Evolutionary conservation across 2,113 vertebrate genomes (phyloP), one percentile per base, ranked within the genome.

Genomic region (Anoura caudifer): DNA sequence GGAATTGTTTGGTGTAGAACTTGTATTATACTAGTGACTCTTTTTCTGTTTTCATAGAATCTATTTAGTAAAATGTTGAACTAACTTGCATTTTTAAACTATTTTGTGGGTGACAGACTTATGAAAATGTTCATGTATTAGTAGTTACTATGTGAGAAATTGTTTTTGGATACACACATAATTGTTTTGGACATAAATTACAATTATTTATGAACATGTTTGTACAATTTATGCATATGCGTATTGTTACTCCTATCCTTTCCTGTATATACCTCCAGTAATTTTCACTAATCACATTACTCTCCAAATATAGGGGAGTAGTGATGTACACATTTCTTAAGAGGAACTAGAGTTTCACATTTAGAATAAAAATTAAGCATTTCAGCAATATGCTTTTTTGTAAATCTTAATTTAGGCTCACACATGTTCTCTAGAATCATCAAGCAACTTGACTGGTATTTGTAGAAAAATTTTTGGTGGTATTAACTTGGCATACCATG

Each of bases 121-220:
- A 94, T 92, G 38, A 56, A 89, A 70, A 85, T 90, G 17, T 56
- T 95, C 22, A 75, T 81, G 33, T 87, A 16, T 80, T 86, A 89
- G 26, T 73, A 76, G 3, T 77, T 77, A 31, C 14, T 50, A 65
- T 67, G 10, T 72, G 33, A 65, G 26, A 69, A 72, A n/a, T 77
- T 41, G 28, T 31, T 84, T 95, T 90, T 87, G 63, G 14, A 52
- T 72, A 80, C n/a, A 79, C 19, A 61, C 16, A 41, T 7, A 81
- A 43, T 61, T 61, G 26, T 59, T 61, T 81, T 61, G 38, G 38
- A 82, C 54, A 82, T 56, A 56, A 61, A 61, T 82, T 82, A 43
- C 9, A 67, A 76, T 90, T 90, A 43, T 61, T 73, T 56, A 3
- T 3, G 92, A 50, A 61, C n/a, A n/a, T 52, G 54, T 73, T n/a